These are phyloP conservation scores for Andrena fulva DNA, from an alignment of 2,888 invertebrate species.

Conservation along the genomic window DNA sequence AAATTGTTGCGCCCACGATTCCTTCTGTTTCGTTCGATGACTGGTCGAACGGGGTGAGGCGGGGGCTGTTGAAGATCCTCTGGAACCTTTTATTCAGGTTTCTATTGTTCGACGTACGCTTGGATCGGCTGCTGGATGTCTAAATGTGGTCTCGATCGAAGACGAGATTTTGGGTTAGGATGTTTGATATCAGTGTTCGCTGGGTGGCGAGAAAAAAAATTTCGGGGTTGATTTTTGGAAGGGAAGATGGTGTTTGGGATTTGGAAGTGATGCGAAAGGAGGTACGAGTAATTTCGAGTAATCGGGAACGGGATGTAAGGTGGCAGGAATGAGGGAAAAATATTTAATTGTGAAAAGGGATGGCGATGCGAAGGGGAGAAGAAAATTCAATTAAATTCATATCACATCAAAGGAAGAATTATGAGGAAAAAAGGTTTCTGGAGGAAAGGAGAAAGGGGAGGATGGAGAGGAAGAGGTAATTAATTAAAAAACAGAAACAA, in stretches of 20 bases:
- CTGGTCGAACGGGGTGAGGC: slow-evolving; percentile 27
- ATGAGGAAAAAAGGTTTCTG: neutral
- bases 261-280: neutral
- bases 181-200: too few species aligned
- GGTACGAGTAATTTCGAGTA: neutral
- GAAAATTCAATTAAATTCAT: slow-evolving; percentile 19
- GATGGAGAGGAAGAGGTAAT: neutral
- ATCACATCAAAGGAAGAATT: neutral
- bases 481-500: slow-evolving; percentile 18
- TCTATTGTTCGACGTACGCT: slow-evolving; percentile 29
- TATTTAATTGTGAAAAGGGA: too few species aligned
- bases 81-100: slow-evolving; percentile 20
- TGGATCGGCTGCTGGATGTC: neutral
- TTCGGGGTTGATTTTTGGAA: neutral
- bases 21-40: slow-evolving; percentile 50
- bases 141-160: neutral
- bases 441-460: neutral
- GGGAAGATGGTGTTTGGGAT: neutral
- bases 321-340: too few species aligned
- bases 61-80: slow-evolving; percentile 24
- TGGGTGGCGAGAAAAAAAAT: neutral
- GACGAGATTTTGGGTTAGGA: neutral
- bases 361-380: neutral
- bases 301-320: too few species aligned
- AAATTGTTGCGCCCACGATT: slow-evolving; percentile 58